Evolutionary conservation across 1,140 invertebrate genomes (phyloP).

Genomic region (Thalassaphorura encarpata): DNA sequence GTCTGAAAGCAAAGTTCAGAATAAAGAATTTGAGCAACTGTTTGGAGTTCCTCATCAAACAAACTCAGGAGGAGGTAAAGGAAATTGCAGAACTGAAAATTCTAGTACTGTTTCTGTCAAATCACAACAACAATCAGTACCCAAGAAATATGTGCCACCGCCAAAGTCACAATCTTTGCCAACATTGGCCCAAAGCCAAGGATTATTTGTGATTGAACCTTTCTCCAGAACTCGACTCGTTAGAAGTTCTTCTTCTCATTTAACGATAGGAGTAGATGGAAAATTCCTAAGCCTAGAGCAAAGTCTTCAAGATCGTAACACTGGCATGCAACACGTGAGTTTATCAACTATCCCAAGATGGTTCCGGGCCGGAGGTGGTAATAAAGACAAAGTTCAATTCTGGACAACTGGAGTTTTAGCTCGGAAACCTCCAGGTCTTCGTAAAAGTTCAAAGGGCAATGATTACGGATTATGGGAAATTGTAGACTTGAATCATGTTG

Average conservation of each 20-base stretch:
- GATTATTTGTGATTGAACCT: neutral
- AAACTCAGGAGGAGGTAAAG: neutral
- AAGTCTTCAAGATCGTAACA: neutral
- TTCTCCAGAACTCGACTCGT: neutral
- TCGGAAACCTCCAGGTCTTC: slow-evolving; percentile 13
- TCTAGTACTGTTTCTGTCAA: neutral
- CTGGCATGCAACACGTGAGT: neutral
- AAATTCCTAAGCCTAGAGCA: neutral
- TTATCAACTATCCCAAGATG: neutral
- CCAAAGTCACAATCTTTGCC: neutral
- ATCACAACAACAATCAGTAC: neutral
- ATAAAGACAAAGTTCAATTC: slow-evolving; percentile 20
- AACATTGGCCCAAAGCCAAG: neutral
- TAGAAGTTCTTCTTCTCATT: neutral
- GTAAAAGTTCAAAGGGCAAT: slow-evolving; percentile 30
- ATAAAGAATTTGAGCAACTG: slow-evolving; percentile 16
- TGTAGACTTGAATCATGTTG: slow-evolving; percentile 21
- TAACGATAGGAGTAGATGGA: neutral
- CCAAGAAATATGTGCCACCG: neutral
- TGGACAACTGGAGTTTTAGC: slow-evolving; percentile 24
- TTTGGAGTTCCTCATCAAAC: slow-evolving; percentile 27
- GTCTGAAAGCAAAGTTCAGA: neutral
- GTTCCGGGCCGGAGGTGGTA: no score
- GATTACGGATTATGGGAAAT: slow-evolving; percentile 30
- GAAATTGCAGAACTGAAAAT: neutral